phyloP scores from a whole-genome alignment of 2,113 vertebrate species.

The Copsychus sechellarum region DNA sequence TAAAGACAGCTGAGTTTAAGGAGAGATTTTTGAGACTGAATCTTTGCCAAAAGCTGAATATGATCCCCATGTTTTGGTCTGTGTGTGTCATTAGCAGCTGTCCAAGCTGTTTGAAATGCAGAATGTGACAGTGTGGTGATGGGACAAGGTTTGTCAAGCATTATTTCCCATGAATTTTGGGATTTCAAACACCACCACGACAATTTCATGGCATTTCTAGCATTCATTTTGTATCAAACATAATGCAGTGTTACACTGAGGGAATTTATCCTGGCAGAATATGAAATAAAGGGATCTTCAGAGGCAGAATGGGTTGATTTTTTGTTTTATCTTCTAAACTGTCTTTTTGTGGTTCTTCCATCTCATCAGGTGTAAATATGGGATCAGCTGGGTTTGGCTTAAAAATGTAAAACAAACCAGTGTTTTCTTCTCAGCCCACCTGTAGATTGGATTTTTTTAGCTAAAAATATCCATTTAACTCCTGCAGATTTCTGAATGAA shows the following conservation, averaged over 20 bases:
- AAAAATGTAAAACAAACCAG: conserved; percentile 16
- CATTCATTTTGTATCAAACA: neutral
- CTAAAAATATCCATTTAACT: neutral
- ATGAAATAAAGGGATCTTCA: neutral
- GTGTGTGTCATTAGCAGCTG: neutral
- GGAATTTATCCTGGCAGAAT: neutral
- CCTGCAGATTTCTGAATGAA: neutral
- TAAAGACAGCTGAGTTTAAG: neutral
- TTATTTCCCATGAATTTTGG: neutral
- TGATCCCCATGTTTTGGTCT: neutral
- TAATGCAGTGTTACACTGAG: neutral
- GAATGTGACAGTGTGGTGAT: neutral
- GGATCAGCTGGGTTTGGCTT: conserved; percentile 22
- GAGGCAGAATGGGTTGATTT: neutral
- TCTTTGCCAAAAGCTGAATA: neutral
- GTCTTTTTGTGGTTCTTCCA: neutral
- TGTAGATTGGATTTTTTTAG: neutral
- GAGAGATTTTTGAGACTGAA: neutral
- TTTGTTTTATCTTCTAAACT: neutral
- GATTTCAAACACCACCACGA: neutral
- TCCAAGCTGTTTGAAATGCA: neutral
- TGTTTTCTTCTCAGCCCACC: neutral
- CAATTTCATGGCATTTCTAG: neutral
- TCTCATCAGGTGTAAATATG: neutral
- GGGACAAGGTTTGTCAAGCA: neutral